Conservation (phyloP, 2,888 invertebrate species). For the Strigamia maritima region DNA sequence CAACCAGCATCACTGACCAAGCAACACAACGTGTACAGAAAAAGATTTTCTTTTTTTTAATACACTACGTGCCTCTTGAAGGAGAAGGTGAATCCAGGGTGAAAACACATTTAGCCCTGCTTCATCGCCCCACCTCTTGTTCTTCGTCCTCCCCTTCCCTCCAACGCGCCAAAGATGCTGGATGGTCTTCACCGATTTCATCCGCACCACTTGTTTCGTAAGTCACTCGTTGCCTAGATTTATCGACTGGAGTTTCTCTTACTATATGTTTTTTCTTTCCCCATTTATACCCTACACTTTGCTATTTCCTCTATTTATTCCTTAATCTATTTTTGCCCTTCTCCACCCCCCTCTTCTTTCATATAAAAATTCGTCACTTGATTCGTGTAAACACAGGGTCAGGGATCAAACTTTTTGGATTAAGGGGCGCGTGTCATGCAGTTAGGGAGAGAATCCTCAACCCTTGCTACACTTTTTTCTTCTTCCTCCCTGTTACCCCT, state of each 20-base stretch:
- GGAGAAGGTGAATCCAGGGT: slow-evolving; percentile 29
- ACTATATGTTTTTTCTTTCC: not conserved
- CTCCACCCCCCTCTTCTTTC: not conserved
- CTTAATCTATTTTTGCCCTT: not conserved
- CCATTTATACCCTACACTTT: not conserved
- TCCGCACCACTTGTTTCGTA: slow-evolving; percentile 24
- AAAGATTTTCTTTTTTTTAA: not conserved
- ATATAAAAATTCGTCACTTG: not conserved
- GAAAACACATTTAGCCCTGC: slow-evolving; percentile 24
- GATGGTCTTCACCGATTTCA: slow-evolving; percentile 20
- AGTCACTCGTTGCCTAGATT: slow-evolving; percentile 27
- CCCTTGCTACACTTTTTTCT: slow-evolving; percentile 23
- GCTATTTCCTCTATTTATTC: not conserved
- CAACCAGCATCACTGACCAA: not conserved
- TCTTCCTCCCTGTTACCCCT: not conserved
- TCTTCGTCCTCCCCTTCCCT: not conserved
- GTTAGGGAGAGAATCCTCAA: slow-evolving; percentile 22
- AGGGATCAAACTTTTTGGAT: slow-evolving; percentile 1
- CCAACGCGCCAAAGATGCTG: not conserved
- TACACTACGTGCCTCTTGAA: not conserved
- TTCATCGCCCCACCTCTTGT: slow-evolving; percentile 25
- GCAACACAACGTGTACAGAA: not conserved
- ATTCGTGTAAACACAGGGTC: not conserved
- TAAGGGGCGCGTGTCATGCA: not conserved
- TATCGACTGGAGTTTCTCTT: not conserved